phyloP scores from a whole-genome alignment of 2,888 invertebrate species.

The Cancer borealis region DNA sequence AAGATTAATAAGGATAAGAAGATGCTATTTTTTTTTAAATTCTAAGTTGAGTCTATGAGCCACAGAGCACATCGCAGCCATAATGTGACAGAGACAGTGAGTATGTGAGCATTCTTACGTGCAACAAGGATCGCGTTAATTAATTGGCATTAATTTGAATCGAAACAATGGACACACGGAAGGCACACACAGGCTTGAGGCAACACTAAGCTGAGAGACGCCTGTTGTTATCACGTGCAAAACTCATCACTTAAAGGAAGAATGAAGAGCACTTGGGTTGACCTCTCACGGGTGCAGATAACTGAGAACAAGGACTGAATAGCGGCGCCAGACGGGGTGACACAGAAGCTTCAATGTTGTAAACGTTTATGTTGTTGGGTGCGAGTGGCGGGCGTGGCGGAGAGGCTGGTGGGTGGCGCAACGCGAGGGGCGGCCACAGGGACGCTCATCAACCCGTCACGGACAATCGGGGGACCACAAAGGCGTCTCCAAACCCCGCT shows the following conservation, averaged over 20 bases:
- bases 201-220: neutral
- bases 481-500: conserved; percentile 12
- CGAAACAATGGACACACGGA: neutral
- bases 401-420: conserved; percentile 35
- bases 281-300: neutral
- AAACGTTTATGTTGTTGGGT: conserved; percentile 23
- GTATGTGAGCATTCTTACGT: neutral
- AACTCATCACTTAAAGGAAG: conserved; percentile 13
- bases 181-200: neutral
- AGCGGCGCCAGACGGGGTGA: conserved; percentile 39
- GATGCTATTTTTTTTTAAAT: neutral
- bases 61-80: neutral
- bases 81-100: neutral
- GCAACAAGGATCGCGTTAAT: neutral
- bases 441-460: conserved; percentile 45
- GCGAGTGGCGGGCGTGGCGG: conserved; percentile 26
- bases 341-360: conserved; percentile 45
- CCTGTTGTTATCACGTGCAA: neutral
- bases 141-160: neutral
- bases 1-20: too few species aligned
- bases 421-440: neutral
- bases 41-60: neutral
- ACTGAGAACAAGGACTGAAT: conserved; percentile 29
- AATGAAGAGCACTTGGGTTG: conserved; percentile 4
- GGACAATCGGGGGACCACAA: conserved; percentile 43